These are phyloP conservation scores for Panthera leo DNA, from an alignment of 2,113 vertebrate genomes.

Conservation along the genomic window DNA sequence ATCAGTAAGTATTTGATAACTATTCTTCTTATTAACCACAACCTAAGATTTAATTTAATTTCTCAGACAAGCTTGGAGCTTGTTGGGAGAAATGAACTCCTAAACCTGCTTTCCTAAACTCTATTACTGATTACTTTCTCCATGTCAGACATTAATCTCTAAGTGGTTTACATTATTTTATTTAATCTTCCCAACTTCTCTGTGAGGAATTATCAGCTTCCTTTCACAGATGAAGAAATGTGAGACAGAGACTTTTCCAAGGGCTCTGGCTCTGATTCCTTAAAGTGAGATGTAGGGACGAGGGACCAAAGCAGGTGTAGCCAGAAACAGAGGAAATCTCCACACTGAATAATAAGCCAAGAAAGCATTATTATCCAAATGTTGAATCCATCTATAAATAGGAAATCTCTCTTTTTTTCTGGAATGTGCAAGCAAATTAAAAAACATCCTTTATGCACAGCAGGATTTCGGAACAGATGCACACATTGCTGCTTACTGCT, in stretches of 20 bases:
- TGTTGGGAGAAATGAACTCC: conserved; percentile 18
- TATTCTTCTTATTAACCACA: background rate
- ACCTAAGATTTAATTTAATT: background rate
- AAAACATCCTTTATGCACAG: conserved; percentile 44
- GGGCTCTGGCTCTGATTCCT: background rate
- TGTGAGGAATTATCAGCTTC: background rate
- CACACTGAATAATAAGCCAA: background rate
- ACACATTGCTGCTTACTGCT: background rate
- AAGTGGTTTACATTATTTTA: background rate
- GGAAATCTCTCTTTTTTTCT: background rate
- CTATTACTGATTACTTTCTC: background rate
- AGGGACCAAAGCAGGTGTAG: conserved; percentile 19
- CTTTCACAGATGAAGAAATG: conserved; percentile 32
- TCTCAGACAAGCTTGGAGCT: background rate
- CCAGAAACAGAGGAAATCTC: conserved; percentile 20
- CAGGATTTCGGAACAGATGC: conserved; percentile 47
- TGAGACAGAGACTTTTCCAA: background rate
- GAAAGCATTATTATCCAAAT: conserved; percentile 31
- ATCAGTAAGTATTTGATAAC: background rate
- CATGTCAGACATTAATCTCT: background rate
- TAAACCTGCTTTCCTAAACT: background rate
- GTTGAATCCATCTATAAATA: conserved; percentile 42
- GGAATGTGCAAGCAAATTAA: conserved; percentile 49
- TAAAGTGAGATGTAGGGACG: background rate
- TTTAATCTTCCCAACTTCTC: background rate